Evolutionary conservation across 2,797 vertebrate genomes (phyloP), one percentile per base, ranked within the genome.

Genomic region (Selene dorsalis): DNA sequence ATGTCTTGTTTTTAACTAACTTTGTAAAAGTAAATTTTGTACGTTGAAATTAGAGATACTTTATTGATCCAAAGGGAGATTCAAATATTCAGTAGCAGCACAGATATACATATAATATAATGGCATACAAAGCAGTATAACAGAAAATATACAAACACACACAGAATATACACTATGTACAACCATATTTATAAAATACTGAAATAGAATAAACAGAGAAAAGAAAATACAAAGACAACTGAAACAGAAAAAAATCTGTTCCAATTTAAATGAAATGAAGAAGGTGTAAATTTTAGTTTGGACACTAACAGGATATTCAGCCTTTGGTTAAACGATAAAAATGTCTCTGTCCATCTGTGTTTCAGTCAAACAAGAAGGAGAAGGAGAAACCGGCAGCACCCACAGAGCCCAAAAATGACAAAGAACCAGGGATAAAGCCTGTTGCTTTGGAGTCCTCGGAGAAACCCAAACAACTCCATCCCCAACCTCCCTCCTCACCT

Each of bases 281-380:
- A 47, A 47, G 20, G 16, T 57, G 7, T 43, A 4, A 3, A 32
- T 52, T n/a, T 62, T 39, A 48, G 14, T 66, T 20, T 12, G 41
- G 7, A 32, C 3, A 35, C 6, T 11, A 66, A 74, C 16, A 18
- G 6, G 3, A 6, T 66, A 7, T 72, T 20, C 45, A 61, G 0
- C 5, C 3, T 47, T 26, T 64, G 18, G 12, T 60, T 38, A 50
- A 50, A 39, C 38, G 0, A 72, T 35, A 4, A 18, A 43, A 65
- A 43, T 75, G 24, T 3, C 11, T 70, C 59, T 70, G 8, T 78
- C 17, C 81, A n/a, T 55, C 17, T 68, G 5, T 39, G 8, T 32
- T 82, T 66, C 28, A 84, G 88, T 94, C 96, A 90, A 96, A 94
- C 81, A 97, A 94, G 87, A 96, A 94, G 73, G 92, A 96, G 22